Base-by-base conservation (phyloP, 1,140 invertebrate species). In the Choristoneura fumiferana region DNA sequence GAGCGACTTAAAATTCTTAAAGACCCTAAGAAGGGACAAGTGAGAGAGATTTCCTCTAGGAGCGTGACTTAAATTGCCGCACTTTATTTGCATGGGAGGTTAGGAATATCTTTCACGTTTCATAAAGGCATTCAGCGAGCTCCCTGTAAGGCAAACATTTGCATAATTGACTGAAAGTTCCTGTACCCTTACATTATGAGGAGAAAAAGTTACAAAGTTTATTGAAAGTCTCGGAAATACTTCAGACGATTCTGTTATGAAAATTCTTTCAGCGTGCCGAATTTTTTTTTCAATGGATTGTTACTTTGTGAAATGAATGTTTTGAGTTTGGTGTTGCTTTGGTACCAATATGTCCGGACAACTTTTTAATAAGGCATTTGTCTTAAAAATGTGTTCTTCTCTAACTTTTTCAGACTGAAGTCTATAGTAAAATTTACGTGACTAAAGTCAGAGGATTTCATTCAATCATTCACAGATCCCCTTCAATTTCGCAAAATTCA, bases 161-260 rank as follows among this genome's bases (percentile, higher is more conserved):
- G 17, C 43, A 49, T 33, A 49, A 49, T 49, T 49, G 22, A 33
- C 22, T 49, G n/a, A 13, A 49, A 49, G 10, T 49, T 49, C 43
- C 43, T 49, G 12, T 29, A 49, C 43, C 43, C 43, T 29, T 29
- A 49, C 18, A 49, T 49, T 49, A 49, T 33, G 43, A 49, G n/a
- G n/a, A 33, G n/a, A 49, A 33, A 49, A 33, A 49, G 40, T 45
- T 49, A 22, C 43, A 49, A 49, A 49, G 22, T 49, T 49, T 49
- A 49, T 49, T 33, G 43, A 22, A 49, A 49, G 43, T 49, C 43
- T 49, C 14, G 22, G 17, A 49, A 49, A 49, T 49, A 33, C 43
- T 49, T 49, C 18, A 33, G 43, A 49, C 0, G 43, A 49, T 49
- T 49, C n/a, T 22, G 8, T 49, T 49, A 49, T 49, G 43, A 49